These are phyloP conservation scores for Setipinna tenuifilis DNA, from an alignment of 2,797 vertebrate species.

Conservation along the genomic window DNA sequence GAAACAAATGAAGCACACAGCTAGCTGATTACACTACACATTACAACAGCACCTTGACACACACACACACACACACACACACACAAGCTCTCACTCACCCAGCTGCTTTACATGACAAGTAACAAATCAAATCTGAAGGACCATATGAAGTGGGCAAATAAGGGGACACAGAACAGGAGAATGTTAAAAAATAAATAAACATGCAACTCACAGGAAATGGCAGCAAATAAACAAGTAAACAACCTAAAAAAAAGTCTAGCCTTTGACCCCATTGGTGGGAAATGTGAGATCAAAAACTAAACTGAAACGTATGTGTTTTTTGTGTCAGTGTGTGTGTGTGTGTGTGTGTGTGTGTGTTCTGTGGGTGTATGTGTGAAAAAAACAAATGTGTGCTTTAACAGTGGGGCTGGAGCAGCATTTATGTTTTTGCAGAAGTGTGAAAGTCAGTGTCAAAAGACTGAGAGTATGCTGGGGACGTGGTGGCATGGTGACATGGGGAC, in stretches of 20 bases:
- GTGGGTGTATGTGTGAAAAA: constrained; percentile 35
- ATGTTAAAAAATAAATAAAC: not conserved
- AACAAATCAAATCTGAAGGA: not conserved
- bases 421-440: not conserved
- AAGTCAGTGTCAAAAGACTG: not conserved
- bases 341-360: constrained; percentile 25
- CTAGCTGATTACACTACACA: not conserved
- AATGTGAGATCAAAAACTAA: not conserved
- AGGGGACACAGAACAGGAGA: not conserved
- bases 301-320: not conserved
- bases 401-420: not conserved
- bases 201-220: not conserved
- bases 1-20: not conserved
- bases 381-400: not conserved
- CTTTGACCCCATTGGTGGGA: not conserved
- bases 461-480: not conserved
- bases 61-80: too few relatives aligned
- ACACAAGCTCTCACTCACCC: not conserved
- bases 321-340: not conserved
- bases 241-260: not conserved
- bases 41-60: not conserved
- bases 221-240: not conserved
- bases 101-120: not conserved
- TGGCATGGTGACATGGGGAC: not conserved
- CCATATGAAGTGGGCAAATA: not conserved